Percentiles rank a stretch among this genome's conserved stretches.
Conservation (phyloP, 2,113 vertebrate genomes). For the Campylomormyrus tamandua region DNA sequence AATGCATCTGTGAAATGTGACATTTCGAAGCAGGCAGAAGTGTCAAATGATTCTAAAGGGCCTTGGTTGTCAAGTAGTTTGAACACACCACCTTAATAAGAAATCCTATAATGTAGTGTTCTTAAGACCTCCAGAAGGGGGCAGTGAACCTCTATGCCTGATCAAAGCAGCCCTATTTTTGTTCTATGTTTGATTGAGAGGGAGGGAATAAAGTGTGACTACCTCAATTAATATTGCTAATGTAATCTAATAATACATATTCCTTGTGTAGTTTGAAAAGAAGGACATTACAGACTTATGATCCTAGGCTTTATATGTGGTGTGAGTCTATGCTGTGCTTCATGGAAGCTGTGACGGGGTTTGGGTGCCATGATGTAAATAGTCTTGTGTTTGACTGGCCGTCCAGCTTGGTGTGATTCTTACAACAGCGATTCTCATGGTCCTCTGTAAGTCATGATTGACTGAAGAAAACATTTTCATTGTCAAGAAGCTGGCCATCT, state of each 20-base stretch:
- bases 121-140: constrained; percentile 45
- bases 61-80: constrained; percentile 29
- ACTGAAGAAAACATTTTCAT: background rate
- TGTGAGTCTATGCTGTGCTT: background rate
- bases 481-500: background rate
- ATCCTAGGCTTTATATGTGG: background rate
- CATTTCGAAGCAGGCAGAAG: constrained; percentile 28
- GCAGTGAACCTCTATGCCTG: constrained; percentile 50
- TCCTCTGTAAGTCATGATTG: background rate
- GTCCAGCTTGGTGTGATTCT: background rate
- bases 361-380: background rate
- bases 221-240: background rate
- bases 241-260: background rate
- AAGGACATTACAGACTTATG: background rate
- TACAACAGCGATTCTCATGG: background rate
- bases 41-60: constrained; percentile 5
- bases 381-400: background rate
- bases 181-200: constrained; percentile 8
- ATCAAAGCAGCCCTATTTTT: background rate
- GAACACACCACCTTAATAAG: constrained; percentile 21
- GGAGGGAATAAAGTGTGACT: background rate
- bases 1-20: constrained; percentile 25
- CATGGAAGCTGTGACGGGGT: background rate
- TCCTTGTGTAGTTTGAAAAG: background rate
- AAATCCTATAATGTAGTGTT: constrained; percentile 17